Base-by-base conservation (phyloP, 92 coral and sea anemone genomes). In the Zoanthus solanderi region DNA sequence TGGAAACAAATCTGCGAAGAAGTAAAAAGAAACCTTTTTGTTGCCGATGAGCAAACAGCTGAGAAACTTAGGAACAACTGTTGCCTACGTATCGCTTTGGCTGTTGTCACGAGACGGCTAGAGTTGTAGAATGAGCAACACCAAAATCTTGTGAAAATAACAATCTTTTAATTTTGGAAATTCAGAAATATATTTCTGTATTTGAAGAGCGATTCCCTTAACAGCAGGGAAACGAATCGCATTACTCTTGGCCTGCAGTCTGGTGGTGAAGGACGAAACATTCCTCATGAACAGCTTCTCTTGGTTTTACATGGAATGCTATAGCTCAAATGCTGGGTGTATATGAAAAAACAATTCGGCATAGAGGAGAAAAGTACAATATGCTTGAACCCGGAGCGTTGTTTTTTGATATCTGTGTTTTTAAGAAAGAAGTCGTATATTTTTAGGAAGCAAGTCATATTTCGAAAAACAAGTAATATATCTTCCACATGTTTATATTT, bases 211-310 rank as follows among this genome's bases (percentile, higher is more conserved):
- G 94, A 6, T 92, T 84, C 72, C 54, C 75, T 9, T 75, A 53
- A 29, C 66, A 83, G 71, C 63, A 53, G 15, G 84, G 76, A 29
- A 45, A 71, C 11, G 85, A 80, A 29, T 60, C 74, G 23, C 13
- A 18, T 23, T 92, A 92, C 52, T 31, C 57, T 31, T 92, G 94
- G 71, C 94, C 92, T 18, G 56, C 47, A 81, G 53, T 52, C 87
- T 34, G 57, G 74, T 48, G 69, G 67, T 54, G 76, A 72, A 72
- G 76, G 76, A 72, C n/a, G 32, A 72, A 72, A 72, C 12, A 92
- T 92, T 54, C 94, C 94, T 18, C 29, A 63, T 37, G 90, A 88
- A 53, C 94, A 91, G 85, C 77, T 91, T 46, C 89, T 42, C 83
- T 83, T 29, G 89, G 88, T 53, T 90, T 87, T 75, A 29, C 73